Percentiles rank a stretch among this genome's conserved stretches.
Evolutionary conservation across 2,888 invertebrate genomes (phyloP).

Genomic region (Xestia sexstrigata): DNA sequence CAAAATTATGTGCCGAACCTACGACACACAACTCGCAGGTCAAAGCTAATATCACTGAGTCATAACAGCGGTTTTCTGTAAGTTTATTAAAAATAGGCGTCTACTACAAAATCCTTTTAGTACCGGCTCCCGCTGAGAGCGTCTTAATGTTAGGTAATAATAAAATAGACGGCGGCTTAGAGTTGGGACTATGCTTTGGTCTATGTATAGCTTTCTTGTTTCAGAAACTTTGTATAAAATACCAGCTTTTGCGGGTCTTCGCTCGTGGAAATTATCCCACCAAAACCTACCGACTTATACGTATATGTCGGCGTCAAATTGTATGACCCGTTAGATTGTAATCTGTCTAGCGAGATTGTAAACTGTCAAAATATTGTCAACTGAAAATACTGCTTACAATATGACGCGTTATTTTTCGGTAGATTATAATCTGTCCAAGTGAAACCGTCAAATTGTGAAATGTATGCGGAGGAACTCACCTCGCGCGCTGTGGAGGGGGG

Average conservation of each 20-base stretch:
- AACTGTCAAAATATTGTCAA: too few species aligned
- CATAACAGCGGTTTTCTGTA: neutral
- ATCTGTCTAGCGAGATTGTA: too few species aligned
- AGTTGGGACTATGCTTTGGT: neutral
- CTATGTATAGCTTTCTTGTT: neutral
- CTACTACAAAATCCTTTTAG: conserved; percentile 38
- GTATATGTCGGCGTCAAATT: too few species aligned
- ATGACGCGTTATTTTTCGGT: too few species aligned
- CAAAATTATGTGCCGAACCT: neutral
- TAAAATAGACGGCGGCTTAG: neutral
- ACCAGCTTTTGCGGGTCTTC: neutral
- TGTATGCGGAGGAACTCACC: too few species aligned
- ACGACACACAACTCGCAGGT: neutral
- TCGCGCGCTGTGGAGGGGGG: too few species aligned
- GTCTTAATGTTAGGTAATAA: neutral
- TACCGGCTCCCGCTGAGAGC: conserved; percentile 9
- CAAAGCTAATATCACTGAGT: neutral
- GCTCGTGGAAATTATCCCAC: too few species aligned
- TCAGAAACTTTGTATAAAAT: neutral
- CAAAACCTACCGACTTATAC: too few species aligned
- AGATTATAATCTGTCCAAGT: too few species aligned
- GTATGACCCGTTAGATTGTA: too few species aligned
- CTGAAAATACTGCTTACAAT: too few species aligned
- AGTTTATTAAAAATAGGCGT: conserved; percentile 28
- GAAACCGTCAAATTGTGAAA: too few species aligned